Conservation (phyloP, 2,797 vertebrate genomes). For the Semotilus atromaculatus region DNA sequence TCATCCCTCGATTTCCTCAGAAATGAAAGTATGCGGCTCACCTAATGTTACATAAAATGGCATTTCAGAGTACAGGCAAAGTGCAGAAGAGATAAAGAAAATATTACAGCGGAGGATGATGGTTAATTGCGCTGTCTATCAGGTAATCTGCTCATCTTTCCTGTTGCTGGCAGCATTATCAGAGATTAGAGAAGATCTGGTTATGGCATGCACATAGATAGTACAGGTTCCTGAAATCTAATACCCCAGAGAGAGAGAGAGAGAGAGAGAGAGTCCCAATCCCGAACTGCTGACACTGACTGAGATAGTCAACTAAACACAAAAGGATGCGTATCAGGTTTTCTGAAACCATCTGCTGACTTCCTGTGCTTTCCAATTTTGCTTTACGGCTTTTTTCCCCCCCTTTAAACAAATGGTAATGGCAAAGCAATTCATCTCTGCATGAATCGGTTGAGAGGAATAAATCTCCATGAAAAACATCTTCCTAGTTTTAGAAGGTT, state of each 20-base stretch:
- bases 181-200: constrained; percentile 36
- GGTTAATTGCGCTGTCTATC: constrained; percentile 48
- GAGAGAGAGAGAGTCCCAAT: constrained; percentile 5
- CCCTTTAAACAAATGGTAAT: constrained; percentile 4
- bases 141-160: constrained; percentile 48
- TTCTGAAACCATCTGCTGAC: constrained; percentile 13
- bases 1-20: neutral
- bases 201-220: constrained; percentile 32
- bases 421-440: constrained; percentile 5
- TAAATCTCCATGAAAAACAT: constrained; percentile 20
- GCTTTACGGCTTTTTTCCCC: neutral
- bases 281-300: constrained; percentile 23
- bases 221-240: constrained; percentile 40
- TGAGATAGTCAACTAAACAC: constrained; percentile 30
- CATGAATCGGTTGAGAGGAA: neutral
- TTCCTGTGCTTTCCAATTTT: constrained; percentile 8
- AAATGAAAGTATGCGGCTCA: neutral
- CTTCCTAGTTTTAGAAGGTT: neutral
- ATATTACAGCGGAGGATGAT: constrained; percentile 10
- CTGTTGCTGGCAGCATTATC: constrained; percentile 24
- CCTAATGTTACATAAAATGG: constrained; percentile 8
- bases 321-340: constrained; percentile 26
- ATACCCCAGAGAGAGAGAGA: constrained; percentile 14
- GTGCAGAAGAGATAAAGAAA: constrained; percentile 24
- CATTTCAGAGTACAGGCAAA: constrained; percentile 1